Conservation (phyloP, 1,140 invertebrate genomes). For the Drosophila paulistorum region DNA sequence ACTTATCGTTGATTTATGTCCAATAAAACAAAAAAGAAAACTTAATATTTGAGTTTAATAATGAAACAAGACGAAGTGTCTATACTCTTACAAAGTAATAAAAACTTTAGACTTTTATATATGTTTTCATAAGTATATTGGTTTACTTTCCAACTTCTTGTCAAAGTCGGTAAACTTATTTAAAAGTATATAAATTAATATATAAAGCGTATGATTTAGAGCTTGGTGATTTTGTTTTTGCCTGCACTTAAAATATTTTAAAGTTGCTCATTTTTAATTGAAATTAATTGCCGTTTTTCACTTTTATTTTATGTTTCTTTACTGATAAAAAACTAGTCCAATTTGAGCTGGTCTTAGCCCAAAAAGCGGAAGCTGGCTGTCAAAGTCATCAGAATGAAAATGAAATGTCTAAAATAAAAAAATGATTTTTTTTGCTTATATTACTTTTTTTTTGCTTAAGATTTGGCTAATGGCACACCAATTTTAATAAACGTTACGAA, state of each 20-base stretch:
- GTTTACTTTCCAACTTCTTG: not conserved
- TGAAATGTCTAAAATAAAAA: constrained; percentile 30
- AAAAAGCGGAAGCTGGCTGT: constrained; percentile 56
- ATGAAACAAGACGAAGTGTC: not conserved
- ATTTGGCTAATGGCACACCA: constrained; percentile 66
- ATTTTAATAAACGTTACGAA: constrained; percentile 46
- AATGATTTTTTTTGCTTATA: constrained; percentile 23
- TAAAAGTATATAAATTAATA: not conserved
- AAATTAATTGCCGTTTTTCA: constrained; percentile 56
- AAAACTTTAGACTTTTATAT: no score
- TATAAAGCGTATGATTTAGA: constrained; percentile 47
- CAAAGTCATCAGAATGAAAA: constrained; percentile 40
- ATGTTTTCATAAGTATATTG: not conserved
- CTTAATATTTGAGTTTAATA: not conserved
- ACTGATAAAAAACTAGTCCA: constrained; percentile 49
- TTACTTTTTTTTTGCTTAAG: constrained; percentile 4
- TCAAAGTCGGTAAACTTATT: not conserved
- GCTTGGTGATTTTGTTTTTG: constrained; percentile 29
- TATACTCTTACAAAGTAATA: not conserved
- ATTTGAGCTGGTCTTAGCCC: constrained; percentile 47
- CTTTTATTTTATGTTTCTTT: constrained; percentile 20
- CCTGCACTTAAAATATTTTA: constrained; percentile 66
- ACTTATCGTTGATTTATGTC: constrained; percentile 76
- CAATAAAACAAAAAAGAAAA: constrained; percentile 28
- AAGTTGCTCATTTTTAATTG: constrained; percentile 49